These are phyloP conservation scores for Drosophila ercepeae DNA, from an alignment of 1,140 invertebrate species.

Conservation along the genomic window DNA sequence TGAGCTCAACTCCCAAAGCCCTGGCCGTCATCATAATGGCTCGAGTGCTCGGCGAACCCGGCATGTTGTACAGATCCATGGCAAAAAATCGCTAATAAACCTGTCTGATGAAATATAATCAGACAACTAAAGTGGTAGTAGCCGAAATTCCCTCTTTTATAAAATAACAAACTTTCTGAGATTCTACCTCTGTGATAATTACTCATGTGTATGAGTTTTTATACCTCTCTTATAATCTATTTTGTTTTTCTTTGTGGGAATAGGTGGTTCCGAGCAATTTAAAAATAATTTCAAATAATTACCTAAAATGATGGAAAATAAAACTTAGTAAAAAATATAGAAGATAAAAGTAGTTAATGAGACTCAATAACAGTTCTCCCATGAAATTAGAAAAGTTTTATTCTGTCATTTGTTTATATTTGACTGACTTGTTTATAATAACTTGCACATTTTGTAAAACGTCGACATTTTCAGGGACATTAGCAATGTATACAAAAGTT, in stretches of 20 bases:
- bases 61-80: constrained; percentile 87
- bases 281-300: not conserved
- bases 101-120: not conserved
- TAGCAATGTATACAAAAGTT: no score
- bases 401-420: not conserved
- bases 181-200: not conserved
- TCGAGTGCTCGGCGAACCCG: constrained; percentile 88
- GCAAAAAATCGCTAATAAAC: not conserved
- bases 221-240: not conserved
- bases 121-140: constrained; percentile 22
- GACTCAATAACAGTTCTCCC: not conserved
- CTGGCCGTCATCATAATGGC: constrained; percentile 88
- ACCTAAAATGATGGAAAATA: not conserved
- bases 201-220: not conserved
- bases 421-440: not conserved
- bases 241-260: not conserved
- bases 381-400: not conserved
- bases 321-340: no score
- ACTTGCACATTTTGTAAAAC: not conserved
- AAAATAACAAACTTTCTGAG: not conserved
- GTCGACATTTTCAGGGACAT: not conserved
- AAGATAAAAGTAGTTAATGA: not conserved
- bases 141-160: constrained; percentile 17
- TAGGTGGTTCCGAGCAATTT: not conserved
- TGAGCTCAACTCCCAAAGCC: constrained; percentile 88